Evolutionary conservation across 2,797 vertebrate species (phyloP), one percentile per base, ranked within the genome.

Genomic region (Micrastur ruficollis): DNA sequence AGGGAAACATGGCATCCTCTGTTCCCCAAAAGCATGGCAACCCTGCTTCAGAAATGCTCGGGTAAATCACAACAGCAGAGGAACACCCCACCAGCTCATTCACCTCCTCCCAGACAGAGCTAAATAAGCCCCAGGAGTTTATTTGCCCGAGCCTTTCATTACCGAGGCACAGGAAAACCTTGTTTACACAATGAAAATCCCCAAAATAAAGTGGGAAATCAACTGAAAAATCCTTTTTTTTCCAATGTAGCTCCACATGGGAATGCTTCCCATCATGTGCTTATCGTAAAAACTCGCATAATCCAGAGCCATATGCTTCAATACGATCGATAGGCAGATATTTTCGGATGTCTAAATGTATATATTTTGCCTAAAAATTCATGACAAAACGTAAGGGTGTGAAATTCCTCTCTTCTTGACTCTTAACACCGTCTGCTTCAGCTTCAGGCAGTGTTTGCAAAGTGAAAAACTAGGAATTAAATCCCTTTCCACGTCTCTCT

Each of bases 291-390:
- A 74, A 2, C 32, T 66, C 3, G 0, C 2, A 2, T 12, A 89
- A 79, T 46, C 46, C 75, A 82, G 75, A 67, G 38, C 70, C 19
- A 10, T 8, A 32, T 2, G 10, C 25, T 32, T 56, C 1, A 8
- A 55, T 4, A 42, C 0, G 1, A 84, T 46, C 21, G 2, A 56
- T 8, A 78, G 36, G 23, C 61, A 95, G 81, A 59, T n/a, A 40
- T 49, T 80, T 85, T 31, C 15, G 75, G 68, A 67, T 67, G 47
- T 68, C 72, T 59, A 59, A 79, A 80, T n/a, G 32, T 34, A 62
- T 34, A 17, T n/a, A 47, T 61, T 78, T 89, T 89, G 74, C 76
- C 62, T 49, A 23, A 95, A 94, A 95, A 82, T n/a, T 63, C 83
- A 73, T 1, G 1, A 74, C 47, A n/a, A 70, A 94, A 55, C 65